These are phyloP conservation scores for Chrosomus eos DNA, from an alignment of 2,797 vertebrate genomes.

Conservation along the genomic window DNA sequence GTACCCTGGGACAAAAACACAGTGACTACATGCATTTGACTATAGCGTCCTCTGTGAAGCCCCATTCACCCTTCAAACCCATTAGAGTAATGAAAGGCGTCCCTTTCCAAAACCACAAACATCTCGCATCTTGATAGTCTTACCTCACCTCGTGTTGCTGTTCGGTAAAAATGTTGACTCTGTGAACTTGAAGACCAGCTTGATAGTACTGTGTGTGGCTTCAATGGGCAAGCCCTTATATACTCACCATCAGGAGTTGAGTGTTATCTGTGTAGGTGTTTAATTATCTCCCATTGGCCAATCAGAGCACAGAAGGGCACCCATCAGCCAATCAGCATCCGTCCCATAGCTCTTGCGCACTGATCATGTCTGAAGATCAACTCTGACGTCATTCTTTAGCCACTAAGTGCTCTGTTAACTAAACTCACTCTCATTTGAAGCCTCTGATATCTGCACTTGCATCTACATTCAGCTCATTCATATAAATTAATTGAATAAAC, in stretches of 20 bases:
- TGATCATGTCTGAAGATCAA: conserved; percentile 69
- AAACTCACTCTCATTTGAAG: conserved; percentile 75
- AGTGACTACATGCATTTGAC: background rate
- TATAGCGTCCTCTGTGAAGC: background rate
- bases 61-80: background rate
- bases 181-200: conserved; percentile 75
- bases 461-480: conserved; percentile 78
- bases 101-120: background rate
- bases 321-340: conserved; percentile 70
- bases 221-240: conserved; percentile 81
- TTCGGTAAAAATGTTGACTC: conserved; percentile 63
- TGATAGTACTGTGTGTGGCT: conserved; percentile 76
- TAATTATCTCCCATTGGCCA: conserved; percentile 80
- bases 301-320: conserved; percentile 70
- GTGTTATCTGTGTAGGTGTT: conserved; percentile 86
- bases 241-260: conserved; percentile 80
- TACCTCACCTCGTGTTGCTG: conserved; percentile 46
- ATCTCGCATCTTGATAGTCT: background rate
- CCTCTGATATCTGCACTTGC: conserved; percentile 74
- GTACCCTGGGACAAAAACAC: conserved; percentile 68
- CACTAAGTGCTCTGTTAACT: conserved; percentile 82
- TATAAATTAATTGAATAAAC: conserved; percentile 69
- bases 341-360: conserved; percentile 66
- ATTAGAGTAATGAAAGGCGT: background rate
- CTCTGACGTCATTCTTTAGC: conserved; percentile 81